A percentile compares a stretch with the other conserved stretches of the same genome.
Evolutionary conservation across 2,797 vertebrate genomes (phyloP).

Genomic region (Pterois miles): DNA sequence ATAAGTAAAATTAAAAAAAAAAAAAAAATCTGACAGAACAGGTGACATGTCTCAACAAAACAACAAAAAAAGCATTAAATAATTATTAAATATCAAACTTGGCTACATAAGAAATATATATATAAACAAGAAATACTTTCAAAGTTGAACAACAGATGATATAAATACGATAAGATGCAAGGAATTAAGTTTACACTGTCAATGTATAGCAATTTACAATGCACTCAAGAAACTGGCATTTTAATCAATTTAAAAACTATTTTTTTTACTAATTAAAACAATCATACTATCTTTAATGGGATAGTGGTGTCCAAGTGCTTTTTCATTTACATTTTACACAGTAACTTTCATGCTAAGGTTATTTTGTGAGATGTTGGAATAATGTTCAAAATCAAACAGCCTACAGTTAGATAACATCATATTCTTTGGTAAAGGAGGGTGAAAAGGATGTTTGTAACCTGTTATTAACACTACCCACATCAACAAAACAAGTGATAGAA

Average conservation of each 20-base stretch:
- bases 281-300: conserved; percentile 12
- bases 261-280: conserved; percentile 18
- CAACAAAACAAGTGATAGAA: conserved; percentile 47
- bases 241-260: not conserved
- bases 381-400: conserved; percentile 37
- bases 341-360: conserved; percentile 26
- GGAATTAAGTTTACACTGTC: conserved; percentile 13
- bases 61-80: conserved; percentile 12
- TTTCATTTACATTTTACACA: conserved; percentile 35
- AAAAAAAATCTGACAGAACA: not conserved
- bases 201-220: conserved; percentile 38
- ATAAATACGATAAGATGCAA: conserved; percentile 36
- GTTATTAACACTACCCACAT: conserved; percentile 30
- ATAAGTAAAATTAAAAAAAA: not conserved
- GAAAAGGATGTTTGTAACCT: conserved; percentile 36
- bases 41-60: conserved; percentile 21
- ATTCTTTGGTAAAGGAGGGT: conserved; percentile 81
- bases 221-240: conserved; percentile 35
- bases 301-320: conserved; percentile 27
- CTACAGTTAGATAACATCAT: conserved; percentile 41
- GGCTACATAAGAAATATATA: conserved; percentile 44
- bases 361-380: conserved; percentile 10
- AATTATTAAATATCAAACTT: conserved; percentile 34
- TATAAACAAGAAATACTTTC: conserved; percentile 22
- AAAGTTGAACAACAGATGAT: conserved; percentile 37